phyloP scores from a whole-genome alignment of 2,888 invertebrate genomes.

The Caenorhabditis sulstoni region DNA sequence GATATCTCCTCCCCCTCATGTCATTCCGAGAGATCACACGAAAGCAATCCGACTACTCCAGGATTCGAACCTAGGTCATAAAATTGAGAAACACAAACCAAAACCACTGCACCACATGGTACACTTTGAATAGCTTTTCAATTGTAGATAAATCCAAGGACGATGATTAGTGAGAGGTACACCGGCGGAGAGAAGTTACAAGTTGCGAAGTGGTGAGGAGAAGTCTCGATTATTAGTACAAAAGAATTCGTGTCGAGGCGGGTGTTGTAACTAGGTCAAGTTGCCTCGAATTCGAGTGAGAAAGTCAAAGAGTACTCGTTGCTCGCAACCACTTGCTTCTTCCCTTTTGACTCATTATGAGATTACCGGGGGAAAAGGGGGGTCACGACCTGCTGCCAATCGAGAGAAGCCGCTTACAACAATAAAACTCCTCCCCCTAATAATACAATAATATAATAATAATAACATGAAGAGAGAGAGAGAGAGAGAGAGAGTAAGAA shows the following conservation, averaged over 20 bases:
- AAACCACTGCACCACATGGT: no score
- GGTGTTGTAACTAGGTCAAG: conserved; percentile 9
- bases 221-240: conserved; percentile 1
- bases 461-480: conserved; percentile 33
- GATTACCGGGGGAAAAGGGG: no score
- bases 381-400: conserved; percentile 21
- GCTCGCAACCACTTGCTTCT: not conserved
- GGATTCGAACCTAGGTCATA: no score
- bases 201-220: no score
- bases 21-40: no score
- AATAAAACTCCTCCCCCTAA: conserved; percentile 29
- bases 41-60: no score
- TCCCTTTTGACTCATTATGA: conserved; percentile 20
- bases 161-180: no score
- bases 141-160: no score
- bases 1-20: not conserved
- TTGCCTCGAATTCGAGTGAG: not conserved
- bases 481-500: not conserved
- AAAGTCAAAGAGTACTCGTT: conserved; percentile 5
- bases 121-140: no score
- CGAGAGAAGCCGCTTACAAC: conserved; percentile 16
- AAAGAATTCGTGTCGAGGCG: not conserved
- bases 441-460: conserved; percentile 15
- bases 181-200: no score
- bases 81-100: no score